Base-by-base conservation (phyloP, 1,140 invertebrate species). In the Calliphora vicina region DNA sequence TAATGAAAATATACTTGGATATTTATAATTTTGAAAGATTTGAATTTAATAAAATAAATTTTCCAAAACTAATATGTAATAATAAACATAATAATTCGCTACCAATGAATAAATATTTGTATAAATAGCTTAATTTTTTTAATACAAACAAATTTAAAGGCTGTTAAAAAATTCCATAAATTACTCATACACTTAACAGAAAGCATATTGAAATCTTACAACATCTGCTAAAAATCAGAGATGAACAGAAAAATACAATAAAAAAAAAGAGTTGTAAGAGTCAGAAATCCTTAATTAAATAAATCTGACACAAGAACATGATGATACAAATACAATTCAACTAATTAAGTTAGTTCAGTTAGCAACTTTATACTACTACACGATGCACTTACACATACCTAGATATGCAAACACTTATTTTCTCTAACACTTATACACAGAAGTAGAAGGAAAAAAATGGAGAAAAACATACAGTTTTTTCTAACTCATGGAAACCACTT, bases 401-500 rank as follows among this genome's bases (percentile, higher is more conserved):
- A 57, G n/a, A 57, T 17, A 57, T 1, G n/a, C 61, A 67, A 25
- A 57, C 50, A 17, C 50, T 17, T n/a, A 67, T 20, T 23, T 67
- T 67, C 20, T 23, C 61, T 5, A 20, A 67, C 23, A 25, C 10
- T n/a, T n/a, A n/a, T n/a, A 67, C 23, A 67, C n/a, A 67, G n/a
- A 57, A 57, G 50, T 57, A n/a, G n/a, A n/a, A n/a, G n/a, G n/a
- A n/a, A n/a, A n/a, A n/a, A n/a, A n/a, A n/a, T 23, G 20, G 4
- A 25, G 12, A 67, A 57, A 67, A 67, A 20, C 4, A 67, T 23
- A 6, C 6, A 25, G 42, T 76, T n/a, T 76, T 76, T 42, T n/a
- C 42, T 43, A 12, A 23, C 42, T 43, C 4, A 20, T 78, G 74
- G 20, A 43, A 78, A 43, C 74, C 74, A 78, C 74, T 78, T 78